Conservation (phyloP, 1,140 invertebrate genomes). For the Papilio dardanus region DNA sequence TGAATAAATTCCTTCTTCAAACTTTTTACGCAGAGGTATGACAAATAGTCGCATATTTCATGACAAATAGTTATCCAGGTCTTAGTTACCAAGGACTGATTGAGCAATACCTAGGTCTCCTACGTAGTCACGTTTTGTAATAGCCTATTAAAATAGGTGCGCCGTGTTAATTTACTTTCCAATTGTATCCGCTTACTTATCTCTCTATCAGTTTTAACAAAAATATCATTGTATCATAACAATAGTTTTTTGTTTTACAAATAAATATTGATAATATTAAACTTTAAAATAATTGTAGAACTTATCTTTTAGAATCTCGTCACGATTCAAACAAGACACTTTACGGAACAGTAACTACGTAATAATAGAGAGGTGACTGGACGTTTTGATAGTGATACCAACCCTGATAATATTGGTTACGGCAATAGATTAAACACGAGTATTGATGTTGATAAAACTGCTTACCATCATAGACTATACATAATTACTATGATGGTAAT, state of each 20-base stretch:
- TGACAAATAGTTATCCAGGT: neutral
- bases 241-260: conserved; percentile 47
- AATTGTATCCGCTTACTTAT: conserved; percentile 12
- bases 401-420: conserved; percentile 54
- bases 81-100: neutral
- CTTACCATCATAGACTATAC: neutral
- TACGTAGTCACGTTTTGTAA: neutral
- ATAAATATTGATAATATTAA: conserved; percentile 59
- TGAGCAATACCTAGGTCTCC: neutral
- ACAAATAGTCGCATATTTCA: neutral
- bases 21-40: too few relatives aligned
- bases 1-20: too few relatives aligned
- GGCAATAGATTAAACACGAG: neutral
- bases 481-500: neutral
- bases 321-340: conserved; percentile 69
- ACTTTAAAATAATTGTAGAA: conserved; percentile 51
- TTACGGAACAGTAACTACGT: conserved; percentile 60
- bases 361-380: conserved; percentile 62
- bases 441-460: neutral
- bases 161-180: conserved; percentile 18
- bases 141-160: neutral
- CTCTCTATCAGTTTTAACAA: neutral
- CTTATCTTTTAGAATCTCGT: conserved; percentile 66
- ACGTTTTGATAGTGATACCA: conserved; percentile 57
- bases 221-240: conserved; percentile 27